Percentiles rank a stretch among this genome's conserved stretches.
phyloP scores from a whole-genome alignment of 2,797 vertebrate genomes.

The Sebastiscus tertius region DNA sequence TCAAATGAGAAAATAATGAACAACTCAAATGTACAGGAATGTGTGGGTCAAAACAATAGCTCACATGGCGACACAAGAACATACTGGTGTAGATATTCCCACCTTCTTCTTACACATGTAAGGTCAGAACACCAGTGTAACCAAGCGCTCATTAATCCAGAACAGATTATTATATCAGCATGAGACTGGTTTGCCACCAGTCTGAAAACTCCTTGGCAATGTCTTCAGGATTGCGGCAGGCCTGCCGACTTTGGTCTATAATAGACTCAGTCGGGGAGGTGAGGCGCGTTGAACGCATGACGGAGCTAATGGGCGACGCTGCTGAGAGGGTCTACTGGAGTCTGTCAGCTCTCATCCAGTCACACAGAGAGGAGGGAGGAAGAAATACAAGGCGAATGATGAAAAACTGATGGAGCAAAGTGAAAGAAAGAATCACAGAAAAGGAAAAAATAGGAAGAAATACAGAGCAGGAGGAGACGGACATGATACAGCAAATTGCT shows the following conservation, averaged over 20 bases:
- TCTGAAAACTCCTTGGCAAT: conserved; percentile 21
- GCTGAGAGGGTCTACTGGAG: conserved; percentile 42
- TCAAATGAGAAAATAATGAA: neutral
- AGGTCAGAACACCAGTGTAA: conserved; percentile 1
- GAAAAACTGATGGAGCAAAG: neutral
- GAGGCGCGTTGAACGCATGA: conserved; percentile 44
- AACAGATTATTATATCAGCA: conserved; percentile 29
- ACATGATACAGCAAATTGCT: neutral
- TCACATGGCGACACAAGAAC: neutral
- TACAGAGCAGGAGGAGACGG: neutral
- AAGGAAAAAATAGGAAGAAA: neutral
- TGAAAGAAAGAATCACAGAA: neutral
- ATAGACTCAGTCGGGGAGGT: conserved; percentile 32
- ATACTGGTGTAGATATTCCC: neutral
- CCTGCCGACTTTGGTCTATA: conserved; percentile 20
- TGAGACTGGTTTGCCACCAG: conserved; percentile 8
- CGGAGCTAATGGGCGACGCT: conserved; percentile 58
- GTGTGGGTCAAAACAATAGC: neutral
- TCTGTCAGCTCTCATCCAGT: conserved; percentile 65
- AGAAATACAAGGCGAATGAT: neutral
- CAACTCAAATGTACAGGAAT: neutral
- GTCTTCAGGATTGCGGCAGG: neutral
- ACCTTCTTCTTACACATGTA: neutral
- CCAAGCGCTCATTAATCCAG: neutral
- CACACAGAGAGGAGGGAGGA: conserved; percentile 12